phyloP scores from a whole-genome alignment of 2,888 invertebrate genomes.

The Agrilus cyanescens region DNA sequence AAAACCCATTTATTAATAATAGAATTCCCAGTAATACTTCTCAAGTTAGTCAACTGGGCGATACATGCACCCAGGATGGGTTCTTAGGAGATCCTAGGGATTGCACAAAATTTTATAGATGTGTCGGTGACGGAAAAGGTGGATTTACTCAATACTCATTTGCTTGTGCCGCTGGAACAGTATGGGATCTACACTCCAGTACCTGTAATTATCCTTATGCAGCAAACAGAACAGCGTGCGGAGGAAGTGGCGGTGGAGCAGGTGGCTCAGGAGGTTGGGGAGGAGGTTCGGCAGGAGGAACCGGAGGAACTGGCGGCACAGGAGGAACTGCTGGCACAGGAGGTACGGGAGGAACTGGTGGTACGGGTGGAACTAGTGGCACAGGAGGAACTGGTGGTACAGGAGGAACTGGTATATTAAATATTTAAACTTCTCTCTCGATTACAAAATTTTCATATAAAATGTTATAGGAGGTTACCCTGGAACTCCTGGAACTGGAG shows the following conservation, averaged over 20 bases:
- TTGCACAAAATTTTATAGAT: constrained; percentile 67
- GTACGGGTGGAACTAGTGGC: too few species aligned
- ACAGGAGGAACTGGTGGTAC: too few species aligned
- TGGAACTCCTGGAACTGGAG: constrained; percentile 4
- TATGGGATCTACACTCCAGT: constrained; percentile 10
- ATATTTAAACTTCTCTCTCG: too few species aligned
- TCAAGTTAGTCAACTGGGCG: neutral
- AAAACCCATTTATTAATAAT: too few species aligned
- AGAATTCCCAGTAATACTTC: neutral
- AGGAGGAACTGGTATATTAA: too few species aligned
- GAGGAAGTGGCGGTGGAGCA: too few species aligned
- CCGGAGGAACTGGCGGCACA: too few species aligned
- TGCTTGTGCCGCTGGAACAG: constrained; percentile 45
- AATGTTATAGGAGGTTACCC: constrained; percentile 4
- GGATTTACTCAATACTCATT: constrained; percentile 56
- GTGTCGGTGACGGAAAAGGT: constrained; percentile 51
- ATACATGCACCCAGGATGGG: constrained; percentile 6
- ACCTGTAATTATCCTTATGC: constrained; percentile 11
- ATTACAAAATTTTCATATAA: too few species aligned
- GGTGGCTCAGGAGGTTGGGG: too few species aligned
- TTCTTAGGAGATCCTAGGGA: constrained; percentile 56
- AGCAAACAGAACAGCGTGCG: constrained; percentile 10
- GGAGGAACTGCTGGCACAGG: too few species aligned
- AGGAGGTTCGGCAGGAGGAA: too few species aligned
- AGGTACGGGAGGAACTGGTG: too few species aligned